Evolutionary conservation across 2,888 invertebrate species (phyloP), one percentile per base, ranked within the genome.

Genomic region (Leptinotarsa juncta): DNA sequence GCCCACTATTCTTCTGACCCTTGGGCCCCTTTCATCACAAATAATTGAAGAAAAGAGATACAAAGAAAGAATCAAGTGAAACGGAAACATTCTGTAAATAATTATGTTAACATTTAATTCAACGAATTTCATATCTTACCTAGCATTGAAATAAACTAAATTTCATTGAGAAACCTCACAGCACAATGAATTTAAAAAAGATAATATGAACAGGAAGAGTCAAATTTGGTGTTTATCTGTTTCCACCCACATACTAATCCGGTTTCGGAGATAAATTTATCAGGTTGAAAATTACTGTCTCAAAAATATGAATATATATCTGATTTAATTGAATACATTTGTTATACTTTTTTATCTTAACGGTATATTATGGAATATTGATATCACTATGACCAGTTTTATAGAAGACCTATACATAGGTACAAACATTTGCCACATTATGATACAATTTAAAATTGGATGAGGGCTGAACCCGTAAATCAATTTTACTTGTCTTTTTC

Each of bases 1-100:
- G 0, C 95, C 95, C 3, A 95, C 93, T 82, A 95, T 91, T 79
- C 88, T 80, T 48, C 83, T 82, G 4, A 87, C 86, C 72, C 88
- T 82, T n/a, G 60, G 20, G 23, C 76, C 70, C n/a, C 73, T 71
- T 55, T 71, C 78, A 60, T 76, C 71, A 16, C 72, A 57, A 42
- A 42, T 10, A 48, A 69, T 57, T 5, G 69, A 57, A 50, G 57
- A 60, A 60, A 55, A 57, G 14, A 69, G 20, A 53, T 20, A 68
- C 1, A 62, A 3, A 32, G 57, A 57, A 42, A 48, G 20, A 15
- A 57, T 16, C 15, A 60, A 48, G 5, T 42, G 7, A 14, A 20
- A 14, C 3, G 42, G 12, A 62, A 62, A 16, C 62, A 62, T 62
- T n/a, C 42, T 32, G 16, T 10, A 62, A 62, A 62, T 18, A 10